A percentile compares a stretch with the other conserved stretches of the same genome.
Conservation (phyloP, 1,140 invertebrate species). For the Brachionus manjavacas region DNA sequence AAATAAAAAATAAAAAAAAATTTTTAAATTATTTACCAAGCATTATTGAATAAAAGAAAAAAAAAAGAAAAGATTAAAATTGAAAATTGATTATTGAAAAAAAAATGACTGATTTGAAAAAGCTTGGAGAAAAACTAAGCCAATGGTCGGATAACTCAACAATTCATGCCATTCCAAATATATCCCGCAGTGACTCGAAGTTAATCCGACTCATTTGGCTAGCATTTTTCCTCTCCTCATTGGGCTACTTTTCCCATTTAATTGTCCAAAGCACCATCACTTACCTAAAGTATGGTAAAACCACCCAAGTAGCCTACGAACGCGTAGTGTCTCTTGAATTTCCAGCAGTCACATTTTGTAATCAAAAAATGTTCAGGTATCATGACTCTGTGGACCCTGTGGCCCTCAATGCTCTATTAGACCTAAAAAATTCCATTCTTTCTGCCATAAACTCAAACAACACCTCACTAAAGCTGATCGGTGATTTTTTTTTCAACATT, state of each 20-base stretch:
- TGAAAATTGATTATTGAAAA: too few relatives aligned
- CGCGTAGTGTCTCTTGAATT: background rate
- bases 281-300: background rate
- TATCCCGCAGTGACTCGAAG: background rate
- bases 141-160: background rate
- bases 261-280: background rate
- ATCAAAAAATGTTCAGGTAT: background rate
- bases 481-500: background rate
- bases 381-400: background rate
- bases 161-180: background rate
- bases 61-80: too few relatives aligned
- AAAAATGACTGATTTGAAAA: background rate
- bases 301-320: background rate
- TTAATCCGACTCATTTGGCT: background rate
- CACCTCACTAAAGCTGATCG: background rate
- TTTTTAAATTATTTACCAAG: background rate
- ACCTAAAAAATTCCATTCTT: background rate
- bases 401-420: background rate
- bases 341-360: slow-evolving; percentile 21
- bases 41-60: too few relatives aligned
- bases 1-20: background rate
- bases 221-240: background rate
- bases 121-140: background rate
- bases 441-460: too few relatives aligned
- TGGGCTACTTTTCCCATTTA: background rate